These are phyloP conservation scores for Globia sparganii DNA, from an alignment of 2,888 invertebrate species.

Conservation along the genomic window DNA sequence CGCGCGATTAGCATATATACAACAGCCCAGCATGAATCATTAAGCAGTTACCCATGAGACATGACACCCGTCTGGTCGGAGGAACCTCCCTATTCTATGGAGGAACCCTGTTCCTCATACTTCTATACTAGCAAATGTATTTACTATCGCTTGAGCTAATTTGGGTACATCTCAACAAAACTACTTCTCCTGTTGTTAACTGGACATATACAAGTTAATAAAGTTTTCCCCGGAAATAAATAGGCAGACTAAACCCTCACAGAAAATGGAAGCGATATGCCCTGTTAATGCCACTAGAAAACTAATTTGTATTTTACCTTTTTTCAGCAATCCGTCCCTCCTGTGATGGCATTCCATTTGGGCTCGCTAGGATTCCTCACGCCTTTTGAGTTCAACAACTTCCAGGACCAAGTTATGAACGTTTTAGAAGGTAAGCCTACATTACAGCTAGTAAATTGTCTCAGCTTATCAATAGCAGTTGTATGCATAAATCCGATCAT, in stretches of 20 bases:
- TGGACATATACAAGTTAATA: not conserved
- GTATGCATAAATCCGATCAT: not conserved
- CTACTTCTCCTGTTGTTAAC: not conserved
- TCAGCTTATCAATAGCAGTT: not conserved
- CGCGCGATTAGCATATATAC: not conserved
- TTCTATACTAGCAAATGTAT: not conserved
- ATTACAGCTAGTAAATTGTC: not conserved
- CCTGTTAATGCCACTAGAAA: not conserved
- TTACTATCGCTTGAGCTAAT: not conserved
- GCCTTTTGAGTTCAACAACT: constrained; percentile 98
- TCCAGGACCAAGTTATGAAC: constrained; percentile 97
- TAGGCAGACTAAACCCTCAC: not conserved
- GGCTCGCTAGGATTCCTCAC: constrained; percentile 99
- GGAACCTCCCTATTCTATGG: not conserved
- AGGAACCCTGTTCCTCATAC: not conserved
- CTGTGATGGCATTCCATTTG: constrained; percentile 99
- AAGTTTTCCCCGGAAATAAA: not conserved
- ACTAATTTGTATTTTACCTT: not conserved
- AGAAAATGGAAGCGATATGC: not conserved
- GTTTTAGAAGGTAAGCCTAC: constrained; percentile 95
- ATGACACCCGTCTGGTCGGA: not conserved
- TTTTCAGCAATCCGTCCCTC: constrained; percentile 98
- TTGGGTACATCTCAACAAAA: not conserved
- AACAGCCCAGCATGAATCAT: not conserved
- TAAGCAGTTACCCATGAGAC: not conserved